These are phyloP conservation scores for Streptopelia turtur DNA, from an alignment of 2,797 vertebrate species.

Conservation along the genomic window DNA sequence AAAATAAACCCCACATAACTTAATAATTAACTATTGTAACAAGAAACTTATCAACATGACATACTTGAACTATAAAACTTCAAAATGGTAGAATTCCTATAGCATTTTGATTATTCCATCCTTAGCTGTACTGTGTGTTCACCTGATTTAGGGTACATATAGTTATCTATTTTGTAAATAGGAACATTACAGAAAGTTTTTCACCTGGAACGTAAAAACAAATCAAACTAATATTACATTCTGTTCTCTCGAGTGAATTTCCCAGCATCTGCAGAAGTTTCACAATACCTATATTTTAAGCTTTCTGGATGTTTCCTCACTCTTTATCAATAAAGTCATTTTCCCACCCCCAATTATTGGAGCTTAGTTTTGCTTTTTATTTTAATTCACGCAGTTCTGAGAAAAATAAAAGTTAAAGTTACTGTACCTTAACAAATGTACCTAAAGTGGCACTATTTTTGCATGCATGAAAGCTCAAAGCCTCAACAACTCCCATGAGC, in stretches of 20 bases:
- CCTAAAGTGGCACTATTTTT: constrained; percentile 82
- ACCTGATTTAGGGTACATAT: constrained; percentile 25
- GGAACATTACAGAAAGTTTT: constrained; percentile 27
- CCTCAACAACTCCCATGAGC: constrained; percentile 87
- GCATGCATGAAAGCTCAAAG: constrained; percentile 84
- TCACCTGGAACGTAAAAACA: constrained; percentile 34
- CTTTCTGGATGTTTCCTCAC: background rate
- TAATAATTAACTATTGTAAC: constrained; percentile 9
- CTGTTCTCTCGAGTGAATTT: background rate
- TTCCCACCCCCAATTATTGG: constrained; percentile 26
- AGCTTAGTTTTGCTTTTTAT: constrained; percentile 56
- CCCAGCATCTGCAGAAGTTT: background rate
- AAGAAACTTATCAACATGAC: background rate
- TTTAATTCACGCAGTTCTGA: constrained; percentile 63
- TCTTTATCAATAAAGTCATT: background rate
- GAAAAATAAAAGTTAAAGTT: constrained; percentile 82
- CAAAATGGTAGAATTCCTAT: background rate
- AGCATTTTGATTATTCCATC: background rate
- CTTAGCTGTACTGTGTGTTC: constrained; percentile 33
- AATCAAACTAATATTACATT: background rate
- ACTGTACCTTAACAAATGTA: constrained; percentile 84
- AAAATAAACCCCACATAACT: background rate
- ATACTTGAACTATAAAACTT: background rate
- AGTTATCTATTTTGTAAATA: constrained; percentile 39
- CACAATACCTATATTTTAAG: background rate